Conservation (phyloP, 2,113 vertebrate species). For the Chloropsis hardwickii region DNA sequence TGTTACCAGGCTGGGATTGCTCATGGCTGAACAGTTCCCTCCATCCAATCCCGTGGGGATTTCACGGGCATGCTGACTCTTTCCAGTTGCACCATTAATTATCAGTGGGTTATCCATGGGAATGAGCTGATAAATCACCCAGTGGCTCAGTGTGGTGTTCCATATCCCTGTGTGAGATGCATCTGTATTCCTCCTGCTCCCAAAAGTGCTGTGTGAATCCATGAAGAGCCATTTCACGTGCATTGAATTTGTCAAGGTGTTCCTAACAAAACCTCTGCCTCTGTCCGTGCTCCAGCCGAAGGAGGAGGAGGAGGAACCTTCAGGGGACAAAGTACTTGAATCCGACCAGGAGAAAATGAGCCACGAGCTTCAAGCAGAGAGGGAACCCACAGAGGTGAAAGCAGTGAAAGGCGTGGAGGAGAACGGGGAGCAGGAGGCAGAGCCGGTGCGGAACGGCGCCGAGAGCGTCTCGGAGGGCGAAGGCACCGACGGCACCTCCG, state of each 20-base stretch:
- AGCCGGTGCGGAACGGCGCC: slow-evolving; percentile 85
- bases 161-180: no score
- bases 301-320: slow-evolving; percentile 72
- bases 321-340: slow-evolving; percentile 75
- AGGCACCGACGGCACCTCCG: slow-evolving; percentile 70
- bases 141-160: background rate
- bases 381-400: slow-evolving; percentile 60
- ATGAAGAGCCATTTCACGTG: fast-evolving
- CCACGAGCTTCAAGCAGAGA: slow-evolving; percentile 64
- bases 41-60: background rate
- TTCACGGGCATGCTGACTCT: background rate
- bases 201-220: background rate
- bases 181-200: background rate
- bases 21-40: background rate
- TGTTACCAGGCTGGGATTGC: background rate
- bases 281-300: slow-evolving; percentile 71
- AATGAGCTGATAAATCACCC: background rate
- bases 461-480: slow-evolving; percentile 84
- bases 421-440: slow-evolving; percentile 84
- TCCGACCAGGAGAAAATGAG: slow-evolving; percentile 74
- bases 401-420: slow-evolving; percentile 76
- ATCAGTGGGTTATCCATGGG: background rate
- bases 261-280: background rate
- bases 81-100: background rate
- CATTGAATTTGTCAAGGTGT: background rate